These are phyloP conservation scores for Lottia scabra DNA, from an alignment of 2,888 invertebrate genomes.

Conservation along the genomic window DNA sequence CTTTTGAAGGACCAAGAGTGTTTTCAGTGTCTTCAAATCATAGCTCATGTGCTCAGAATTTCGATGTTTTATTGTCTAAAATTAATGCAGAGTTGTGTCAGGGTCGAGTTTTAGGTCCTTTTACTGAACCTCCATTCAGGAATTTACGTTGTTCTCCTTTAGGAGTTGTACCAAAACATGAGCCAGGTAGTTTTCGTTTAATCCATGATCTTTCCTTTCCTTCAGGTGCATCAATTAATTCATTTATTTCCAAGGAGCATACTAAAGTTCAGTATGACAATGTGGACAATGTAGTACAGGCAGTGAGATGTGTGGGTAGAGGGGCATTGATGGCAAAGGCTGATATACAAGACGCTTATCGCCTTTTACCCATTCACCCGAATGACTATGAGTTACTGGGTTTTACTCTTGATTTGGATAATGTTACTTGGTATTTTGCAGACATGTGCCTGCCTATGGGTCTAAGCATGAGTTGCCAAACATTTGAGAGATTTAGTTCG, in stretches of 20 bases:
- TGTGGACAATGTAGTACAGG: not conserved
- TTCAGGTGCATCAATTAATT: not conserved
- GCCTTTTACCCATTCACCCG: constrained; percentile 4
- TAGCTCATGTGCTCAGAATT: not conserved
- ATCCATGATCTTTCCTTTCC: not conserved
- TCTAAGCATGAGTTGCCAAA: not conserved
- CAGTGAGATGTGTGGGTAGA: not conserved
- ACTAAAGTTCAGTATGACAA: not conserved
- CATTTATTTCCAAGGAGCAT: not conserved
- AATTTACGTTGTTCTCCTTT: not conserved
- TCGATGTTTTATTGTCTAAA: not conserved
- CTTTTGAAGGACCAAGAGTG: not conserved
- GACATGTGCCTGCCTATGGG: constrained; percentile 9
- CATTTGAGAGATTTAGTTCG: not conserved
- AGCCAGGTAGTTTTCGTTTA: not conserved
- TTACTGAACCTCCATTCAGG: not conserved
- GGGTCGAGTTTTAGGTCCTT: not conserved
- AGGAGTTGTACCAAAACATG: not conserved
- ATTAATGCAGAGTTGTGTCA: not conserved
- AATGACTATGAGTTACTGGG: constrained; percentile 8
- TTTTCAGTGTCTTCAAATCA: not conserved
- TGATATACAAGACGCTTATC: constrained; percentile 7
- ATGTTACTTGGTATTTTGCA: not conserved
- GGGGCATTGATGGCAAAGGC: constrained; percentile 4
- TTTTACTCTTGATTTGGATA: not conserved